Percentiles rank a stretch among this genome's conserved stretches.
Evolutionary conservation across 2,888 invertebrate species (phyloP).

Genomic region (Zonitis immaculata): DNA sequence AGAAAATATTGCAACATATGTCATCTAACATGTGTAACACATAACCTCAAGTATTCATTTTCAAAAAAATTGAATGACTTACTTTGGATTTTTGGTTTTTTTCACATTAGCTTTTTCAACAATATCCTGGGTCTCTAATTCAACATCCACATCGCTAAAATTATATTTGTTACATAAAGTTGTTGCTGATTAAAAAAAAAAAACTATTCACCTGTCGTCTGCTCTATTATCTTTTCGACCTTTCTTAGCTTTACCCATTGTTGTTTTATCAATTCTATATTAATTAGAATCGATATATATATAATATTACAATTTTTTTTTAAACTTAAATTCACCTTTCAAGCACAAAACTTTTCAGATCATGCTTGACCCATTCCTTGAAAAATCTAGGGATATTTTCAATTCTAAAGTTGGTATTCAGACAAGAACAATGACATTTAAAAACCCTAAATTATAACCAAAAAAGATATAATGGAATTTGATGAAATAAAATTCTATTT

Average conservation of each 20-base stretch:
- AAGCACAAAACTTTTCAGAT: background rate
- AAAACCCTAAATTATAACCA: background rate
- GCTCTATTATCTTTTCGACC: slow-evolving; percentile 71
- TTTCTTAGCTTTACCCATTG: slow-evolving; percentile 79
- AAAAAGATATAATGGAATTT: no score
- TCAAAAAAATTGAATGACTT: slow-evolving; percentile 30
- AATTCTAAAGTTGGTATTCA: background rate
- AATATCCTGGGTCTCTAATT: slow-evolving; percentile 36
- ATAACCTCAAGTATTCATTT: slow-evolving; percentile 24
- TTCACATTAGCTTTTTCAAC: slow-evolving; percentile 38
- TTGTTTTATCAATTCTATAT: slow-evolving; percentile 17
- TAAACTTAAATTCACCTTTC: background rate
- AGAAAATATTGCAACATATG: background rate
- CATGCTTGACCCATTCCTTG: background rate
- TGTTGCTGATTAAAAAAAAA: background rate
- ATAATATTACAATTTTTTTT: background rate
- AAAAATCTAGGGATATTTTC: background rate
- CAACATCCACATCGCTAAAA: slow-evolving; percentile 61
- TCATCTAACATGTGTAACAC: slow-evolving; percentile 7
- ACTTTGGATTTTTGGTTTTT: slow-evolving; percentile 38
- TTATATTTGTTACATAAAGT: slow-evolving; percentile 15
- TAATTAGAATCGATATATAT: background rate
- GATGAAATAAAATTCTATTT: no score
- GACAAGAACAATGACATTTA: background rate
- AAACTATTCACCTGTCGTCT: slow-evolving; percentile 62